phyloP scores from a whole-genome alignment of 2,113 vertebrate genomes.

The Albula glossodonta region DNA sequence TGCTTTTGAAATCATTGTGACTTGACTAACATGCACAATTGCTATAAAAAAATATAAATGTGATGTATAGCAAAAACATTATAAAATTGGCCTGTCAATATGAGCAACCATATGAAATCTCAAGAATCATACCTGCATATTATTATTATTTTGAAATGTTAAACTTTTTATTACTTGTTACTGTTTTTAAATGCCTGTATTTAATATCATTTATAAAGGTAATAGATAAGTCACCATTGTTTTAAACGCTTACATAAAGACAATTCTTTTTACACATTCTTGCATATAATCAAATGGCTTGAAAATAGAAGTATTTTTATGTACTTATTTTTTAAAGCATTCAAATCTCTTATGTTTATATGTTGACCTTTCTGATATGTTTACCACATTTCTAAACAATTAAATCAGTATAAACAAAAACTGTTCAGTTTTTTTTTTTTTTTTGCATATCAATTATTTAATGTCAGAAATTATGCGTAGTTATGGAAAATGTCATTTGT shows the following conservation, averaged over 20 bases:
- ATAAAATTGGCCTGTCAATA: not conserved
- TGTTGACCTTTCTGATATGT: not conserved
- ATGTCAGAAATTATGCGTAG: too few species aligned
- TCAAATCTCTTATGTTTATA: not conserved
- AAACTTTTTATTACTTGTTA: constrained; percentile 11
- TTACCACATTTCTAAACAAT: not conserved
- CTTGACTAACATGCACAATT: not conserved
- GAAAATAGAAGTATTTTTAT: constrained; percentile 4
- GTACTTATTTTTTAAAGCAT: constrained; percentile 7
- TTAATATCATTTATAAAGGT: not conserved
- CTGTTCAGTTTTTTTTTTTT: not conserved
- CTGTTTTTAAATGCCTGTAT: constrained; percentile 6
- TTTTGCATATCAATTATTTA: too few species aligned
- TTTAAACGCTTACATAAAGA: not conserved
- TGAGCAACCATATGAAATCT: not conserved
- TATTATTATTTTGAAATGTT: constrained; percentile 5
- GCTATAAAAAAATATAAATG: not conserved
- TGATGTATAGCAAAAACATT: not conserved
- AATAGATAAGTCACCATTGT: not conserved
- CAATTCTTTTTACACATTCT: constrained; percentile 1
- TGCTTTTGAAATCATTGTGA: not conserved
- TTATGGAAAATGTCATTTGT: too few species aligned
- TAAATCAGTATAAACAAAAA: not conserved
- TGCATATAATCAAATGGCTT: not conserved
- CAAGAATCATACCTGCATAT: not conserved